Evolutionary conservation across 2,113 vertebrate species (phyloP).

Genomic region (Hydrochoerus hydrochaeris): DNA sequence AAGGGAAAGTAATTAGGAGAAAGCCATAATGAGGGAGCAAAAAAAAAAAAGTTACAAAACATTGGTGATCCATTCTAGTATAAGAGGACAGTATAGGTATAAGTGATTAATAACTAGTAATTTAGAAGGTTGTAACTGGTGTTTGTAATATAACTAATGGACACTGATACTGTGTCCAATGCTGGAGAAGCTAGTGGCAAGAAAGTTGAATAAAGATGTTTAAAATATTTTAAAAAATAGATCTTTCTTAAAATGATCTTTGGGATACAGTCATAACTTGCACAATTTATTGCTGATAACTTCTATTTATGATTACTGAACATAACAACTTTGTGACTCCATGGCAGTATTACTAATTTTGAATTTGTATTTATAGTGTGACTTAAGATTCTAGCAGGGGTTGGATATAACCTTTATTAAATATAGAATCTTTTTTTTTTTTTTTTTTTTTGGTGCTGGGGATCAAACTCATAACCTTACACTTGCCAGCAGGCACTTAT

Average conservation of each 20-base stretch:
- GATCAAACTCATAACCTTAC: too few relatives aligned
- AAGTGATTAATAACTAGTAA: not conserved
- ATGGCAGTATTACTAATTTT: not conserved
- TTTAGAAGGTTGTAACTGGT: conserved; percentile 27
- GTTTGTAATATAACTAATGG: conserved; percentile 12
- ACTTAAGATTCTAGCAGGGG: conserved; percentile 20
- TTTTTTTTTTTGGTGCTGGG: too few relatives aligned
- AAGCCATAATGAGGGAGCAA: conserved; percentile 25
- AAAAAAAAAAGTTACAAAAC: conserved; percentile 14
- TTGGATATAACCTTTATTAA: conserved; percentile 6
- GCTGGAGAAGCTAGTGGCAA: conserved; percentile 31
- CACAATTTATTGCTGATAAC: conserved; percentile 37
- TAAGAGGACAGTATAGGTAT: not conserved
- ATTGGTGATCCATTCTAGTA: not conserved
- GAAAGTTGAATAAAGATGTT: not conserved
- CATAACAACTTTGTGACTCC: not conserved
- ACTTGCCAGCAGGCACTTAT: too few relatives aligned
- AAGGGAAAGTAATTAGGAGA: not conserved
- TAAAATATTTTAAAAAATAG: not conserved
- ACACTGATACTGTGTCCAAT: not conserved
- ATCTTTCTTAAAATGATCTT: conserved; percentile 24
- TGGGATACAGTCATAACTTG: not conserved
- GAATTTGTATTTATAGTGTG: conserved; percentile 43
- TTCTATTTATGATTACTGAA: conserved; percentile 34
- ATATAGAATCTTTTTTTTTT: conserved; percentile 35